Evolutionary conservation across 2,113 vertebrate genomes (phyloP).

Genomic region (Sylvilagus bachmani): DNA sequence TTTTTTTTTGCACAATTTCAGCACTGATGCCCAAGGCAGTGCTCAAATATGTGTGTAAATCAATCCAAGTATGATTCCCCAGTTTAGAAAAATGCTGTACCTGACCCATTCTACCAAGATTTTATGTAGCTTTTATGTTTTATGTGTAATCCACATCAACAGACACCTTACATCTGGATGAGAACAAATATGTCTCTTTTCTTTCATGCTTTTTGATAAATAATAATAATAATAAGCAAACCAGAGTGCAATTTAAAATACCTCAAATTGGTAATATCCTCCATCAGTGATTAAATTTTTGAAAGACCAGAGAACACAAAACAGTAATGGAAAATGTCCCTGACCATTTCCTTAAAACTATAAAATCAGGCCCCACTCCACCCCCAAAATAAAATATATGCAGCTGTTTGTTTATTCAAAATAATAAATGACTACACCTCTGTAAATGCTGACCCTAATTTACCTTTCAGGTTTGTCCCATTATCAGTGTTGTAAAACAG

Average conservation of each 20-base stretch:
- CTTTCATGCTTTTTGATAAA: constrained; percentile 35
- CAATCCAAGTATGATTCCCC: constrained; percentile 44
- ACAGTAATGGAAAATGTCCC: constrained; percentile 9
- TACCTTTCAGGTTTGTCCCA: background rate
- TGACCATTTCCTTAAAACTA: constrained; percentile 11
- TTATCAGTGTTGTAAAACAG: background rate
- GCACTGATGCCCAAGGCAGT: constrained; percentile 5
- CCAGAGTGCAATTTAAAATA: constrained; percentile 9
- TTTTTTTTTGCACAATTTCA: background rate
- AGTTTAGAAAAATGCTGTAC: constrained; percentile 30
- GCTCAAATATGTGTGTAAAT: constrained; percentile 58
- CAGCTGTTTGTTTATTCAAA: background rate
- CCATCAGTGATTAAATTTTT: background rate
- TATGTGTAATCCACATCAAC: constrained; percentile 37
- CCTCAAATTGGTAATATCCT: background rate
- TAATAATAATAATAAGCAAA: background rate
- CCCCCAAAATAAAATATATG: background rate
- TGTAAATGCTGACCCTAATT: constrained; percentile 1
- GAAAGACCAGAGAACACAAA: constrained; percentile 25
- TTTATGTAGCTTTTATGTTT: constrained; percentile 1
- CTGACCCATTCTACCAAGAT: background rate
- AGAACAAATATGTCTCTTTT: constrained; percentile 21
- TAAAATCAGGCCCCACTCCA: background rate
- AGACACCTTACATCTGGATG: background rate
- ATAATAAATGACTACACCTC: background rate